Base-by-base conservation (phyloP, 1,140 invertebrate species). In the Drosophila hydei region DNA sequence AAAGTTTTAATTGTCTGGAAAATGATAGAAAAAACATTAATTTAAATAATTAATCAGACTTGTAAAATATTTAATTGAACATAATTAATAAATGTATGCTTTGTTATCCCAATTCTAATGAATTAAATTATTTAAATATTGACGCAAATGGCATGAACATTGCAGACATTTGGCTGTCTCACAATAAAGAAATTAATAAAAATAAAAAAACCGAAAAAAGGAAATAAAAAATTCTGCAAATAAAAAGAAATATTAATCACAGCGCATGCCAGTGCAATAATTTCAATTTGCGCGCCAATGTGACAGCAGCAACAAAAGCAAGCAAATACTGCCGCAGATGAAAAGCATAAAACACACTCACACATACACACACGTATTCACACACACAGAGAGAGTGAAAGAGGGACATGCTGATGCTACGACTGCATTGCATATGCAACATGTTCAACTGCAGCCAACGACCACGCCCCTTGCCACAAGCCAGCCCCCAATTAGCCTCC, bases 211-310 rank as follows among this genome's bases (percentile, higher is more conserved):
- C 3, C 6, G 30, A 40, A 4, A 43, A 30, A 51, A 21, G 8
- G 65, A n/a, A 76, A 67, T 58, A 72, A 65, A 61, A 33, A 33
- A 33, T 33, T 6, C 30, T 51, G 43, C 40, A 42, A 64, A 68
- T 75, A 71, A 67, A 72, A 71, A 67, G 61, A 83, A 78, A 79
- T 83, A 83, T 83, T 83, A 83, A 83, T 83, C 75, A 83, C 61
- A 81, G 73, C 63, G 58, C 60, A 47, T 79, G 47, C 33, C 63
- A 64, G 45, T 45, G 81, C 75, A 88, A 88, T 87, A 87, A 88
- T 87, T 87, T 87, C 78, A 88, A 87, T 87, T 88, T 83, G 59
- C 68, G 71, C 68, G 71, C 55, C 80, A 85, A 79, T 76, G 77
- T 85, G 80, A 79, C 79, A 84, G 75, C 51, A 50, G 27, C 79